phyloP scores from a whole-genome alignment of 2,797 vertebrate genomes.

The Chloroceryle inda region DNA sequence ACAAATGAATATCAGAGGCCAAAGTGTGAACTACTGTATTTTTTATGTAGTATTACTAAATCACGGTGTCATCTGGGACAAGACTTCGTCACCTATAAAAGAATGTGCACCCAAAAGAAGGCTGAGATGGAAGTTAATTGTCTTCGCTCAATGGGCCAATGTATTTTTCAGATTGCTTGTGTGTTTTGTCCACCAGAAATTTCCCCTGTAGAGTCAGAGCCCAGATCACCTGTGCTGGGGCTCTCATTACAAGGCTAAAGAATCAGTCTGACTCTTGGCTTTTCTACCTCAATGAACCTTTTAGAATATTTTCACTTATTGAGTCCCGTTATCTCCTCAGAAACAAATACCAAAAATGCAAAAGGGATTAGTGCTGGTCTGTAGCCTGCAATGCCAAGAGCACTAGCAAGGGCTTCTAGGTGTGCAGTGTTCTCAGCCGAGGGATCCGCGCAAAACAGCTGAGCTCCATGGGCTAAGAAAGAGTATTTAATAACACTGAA shows the following conservation, averaged over 20 bases:
- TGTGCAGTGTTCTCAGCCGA: neutral
- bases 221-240: neutral
- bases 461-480: neutral
- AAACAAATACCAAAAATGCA: neutral
- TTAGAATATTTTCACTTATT: neutral
- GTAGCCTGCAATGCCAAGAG: neutral
- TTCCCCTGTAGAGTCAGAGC: fast-evolving
- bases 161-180: neutral
- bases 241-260: neutral
- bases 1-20: fast-evolving
- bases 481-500: neutral
- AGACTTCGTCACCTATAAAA: neutral
- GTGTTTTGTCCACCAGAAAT: neutral
- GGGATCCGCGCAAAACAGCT: fast-evolving
- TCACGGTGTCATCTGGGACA: neutral
- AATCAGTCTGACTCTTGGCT: neutral
- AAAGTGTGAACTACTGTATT: neutral
- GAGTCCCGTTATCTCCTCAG: neutral
- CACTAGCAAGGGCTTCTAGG: neutral
- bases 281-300: neutral
- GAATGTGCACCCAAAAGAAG: neutral
- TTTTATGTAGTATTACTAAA: neutral
- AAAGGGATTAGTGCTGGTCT: neutral
- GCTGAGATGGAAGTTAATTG: neutral
- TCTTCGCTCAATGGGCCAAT: neutral